Evolutionary conservation across 1,140 invertebrate genomes (phyloP).

Genomic region (Lasioglossum albipes): DNA sequence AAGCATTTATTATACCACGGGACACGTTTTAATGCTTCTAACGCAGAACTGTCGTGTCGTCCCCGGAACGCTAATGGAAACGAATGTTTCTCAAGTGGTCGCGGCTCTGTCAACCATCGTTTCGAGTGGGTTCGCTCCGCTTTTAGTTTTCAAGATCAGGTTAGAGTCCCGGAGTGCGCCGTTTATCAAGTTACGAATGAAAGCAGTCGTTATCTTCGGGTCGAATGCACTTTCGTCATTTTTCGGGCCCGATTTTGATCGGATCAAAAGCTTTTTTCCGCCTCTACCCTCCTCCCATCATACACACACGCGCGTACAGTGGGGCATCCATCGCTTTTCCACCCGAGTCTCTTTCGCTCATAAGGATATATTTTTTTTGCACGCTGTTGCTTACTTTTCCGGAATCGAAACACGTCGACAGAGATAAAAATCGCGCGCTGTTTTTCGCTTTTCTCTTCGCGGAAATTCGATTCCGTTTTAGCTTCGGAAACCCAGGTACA

Average conservation of each 20-base stretch:
- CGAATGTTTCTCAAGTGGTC: constrained; percentile 42
- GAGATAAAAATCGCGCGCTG: not conserved
- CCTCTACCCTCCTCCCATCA: not conserved
- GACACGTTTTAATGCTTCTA: not conserved
- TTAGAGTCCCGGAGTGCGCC: constrained; percentile 33
- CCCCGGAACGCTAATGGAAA: constrained; percentile 29
- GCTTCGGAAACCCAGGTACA: not conserved
- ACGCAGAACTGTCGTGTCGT: not conserved
- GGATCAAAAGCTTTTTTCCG: constrained; percentile 33
- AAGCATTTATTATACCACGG: not conserved
- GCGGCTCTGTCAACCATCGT: constrained; percentile 37
- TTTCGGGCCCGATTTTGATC: constrained; percentile 9
- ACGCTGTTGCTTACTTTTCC: not conserved
- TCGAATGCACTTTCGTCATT: constrained; percentile 35
- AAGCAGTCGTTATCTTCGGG: constrained; percentile 38
- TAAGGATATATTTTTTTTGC: not conserved
- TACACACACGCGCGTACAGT: no score
- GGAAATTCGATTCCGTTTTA: not conserved
- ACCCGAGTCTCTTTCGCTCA: not conserved
- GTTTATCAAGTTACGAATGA: constrained; percentile 49
- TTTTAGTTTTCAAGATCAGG: constrained; percentile 44
- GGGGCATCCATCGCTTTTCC: constrained; percentile 4
- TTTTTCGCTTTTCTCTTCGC: not conserved
- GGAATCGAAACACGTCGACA: not conserved
- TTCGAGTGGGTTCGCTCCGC: constrained; percentile 41